A percentile compares a stretch with the other conserved stretches of the same genome.
Evolutionary conservation across 2,113 vertebrate species (phyloP).

Genomic region (Blennius ocellaris): DNA sequence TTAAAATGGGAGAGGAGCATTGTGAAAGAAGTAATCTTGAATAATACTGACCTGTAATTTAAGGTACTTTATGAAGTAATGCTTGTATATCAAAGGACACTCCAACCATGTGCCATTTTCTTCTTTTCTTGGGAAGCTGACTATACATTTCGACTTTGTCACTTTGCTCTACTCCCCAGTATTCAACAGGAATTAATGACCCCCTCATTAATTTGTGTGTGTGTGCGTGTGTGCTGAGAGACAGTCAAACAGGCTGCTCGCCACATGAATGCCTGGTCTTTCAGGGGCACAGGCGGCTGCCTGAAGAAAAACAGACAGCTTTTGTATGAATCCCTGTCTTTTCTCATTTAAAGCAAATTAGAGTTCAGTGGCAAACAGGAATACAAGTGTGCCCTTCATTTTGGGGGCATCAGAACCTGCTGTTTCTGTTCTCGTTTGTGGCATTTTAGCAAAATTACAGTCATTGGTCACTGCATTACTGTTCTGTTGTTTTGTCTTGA

Average conservation of each 20-base stretch:
- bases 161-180: slow-evolving; percentile 89
- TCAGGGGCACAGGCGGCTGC: slow-evolving; percentile 87
- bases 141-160: slow-evolving; percentile 89
- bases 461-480: slow-evolving; percentile 75
- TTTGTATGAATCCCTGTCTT: slow-evolving; percentile 94
- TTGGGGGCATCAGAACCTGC: slow-evolving; percentile 85
- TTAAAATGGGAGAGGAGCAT: slow-evolving; percentile 57
- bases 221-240: slow-evolving; percentile 47
- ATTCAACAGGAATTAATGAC: slow-evolving; percentile 92
- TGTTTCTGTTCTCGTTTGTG: slow-evolving; percentile 82
- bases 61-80: slow-evolving; percentile 63
- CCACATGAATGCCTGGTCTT: slow-evolving; percentile 90
- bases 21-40: slow-evolving; percentile 68
- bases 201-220: slow-evolving; percentile 80
- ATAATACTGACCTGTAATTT: slow-evolving; percentile 72
- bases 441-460: slow-evolving; percentile 77
- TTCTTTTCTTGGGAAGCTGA: slow-evolving; percentile 38
- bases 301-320: slow-evolving; percentile 91
- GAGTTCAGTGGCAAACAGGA: slow-evolving; percentile 88
- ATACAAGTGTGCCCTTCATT: slow-evolving; percentile 86
- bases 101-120: slow-evolving; percentile 41
- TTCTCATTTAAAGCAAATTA: slow-evolving; percentile 97
- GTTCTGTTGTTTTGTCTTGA: slow-evolving; percentile 51
- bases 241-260: slow-evolving; percentile 76
- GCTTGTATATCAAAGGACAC: slow-evolving; percentile 62